Base-by-base conservation (phyloP, 1,140 invertebrate species). In the Ladona fulva region DNA sequence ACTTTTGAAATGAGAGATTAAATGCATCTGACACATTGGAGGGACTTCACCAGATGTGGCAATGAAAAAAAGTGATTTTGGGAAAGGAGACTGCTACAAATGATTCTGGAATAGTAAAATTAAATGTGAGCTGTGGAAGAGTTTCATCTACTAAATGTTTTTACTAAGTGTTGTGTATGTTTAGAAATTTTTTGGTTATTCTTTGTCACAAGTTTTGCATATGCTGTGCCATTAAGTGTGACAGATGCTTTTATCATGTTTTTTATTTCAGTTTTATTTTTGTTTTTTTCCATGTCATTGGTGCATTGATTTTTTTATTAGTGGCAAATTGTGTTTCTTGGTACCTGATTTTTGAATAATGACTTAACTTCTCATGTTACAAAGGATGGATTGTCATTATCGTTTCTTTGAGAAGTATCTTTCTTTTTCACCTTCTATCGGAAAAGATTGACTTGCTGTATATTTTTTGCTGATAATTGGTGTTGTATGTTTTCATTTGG, bases 191-290 rank as follows among this genome's bases (percentile, higher is more conserved):
- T 66, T 66, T 66, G 52, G 52, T 22, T 66, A 16, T 66, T 66
- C 14, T 66, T 66, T 66, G 52, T 66, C 16, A 22, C 14, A 16
- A 19, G 52, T 66, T 66, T 66, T 66, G 29, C 29, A 37, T 66
- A 19, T 66, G n/a, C 52, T 66, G 14, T 66, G 52, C 52, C 52
- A 37, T 66, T 66, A 66, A 19, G 14, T 66, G 19, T n/a, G n/a
- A 52, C 10, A 52, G 52, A 66, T 66, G 52, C 52, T 66, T 66
- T 66, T 66, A 66, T 66, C 52, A 66, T 66, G 52, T 66, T 66
- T 66, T 19, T 66, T 66, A 22, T 19, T 16, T 66, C 16, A 66
- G 52, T 66, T 66, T 6, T 22, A 66, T 66, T 66, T 66, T 1
- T 66, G n/a, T 66, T 66, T 66, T 12, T 66, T 66, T 37, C 29